Percentiles rank a stretch among this genome's conserved stretches.
Evolutionary conservation across 2,797 vertebrate genomes (phyloP).

Genomic region (Phataginus tricuspis): DNA sequence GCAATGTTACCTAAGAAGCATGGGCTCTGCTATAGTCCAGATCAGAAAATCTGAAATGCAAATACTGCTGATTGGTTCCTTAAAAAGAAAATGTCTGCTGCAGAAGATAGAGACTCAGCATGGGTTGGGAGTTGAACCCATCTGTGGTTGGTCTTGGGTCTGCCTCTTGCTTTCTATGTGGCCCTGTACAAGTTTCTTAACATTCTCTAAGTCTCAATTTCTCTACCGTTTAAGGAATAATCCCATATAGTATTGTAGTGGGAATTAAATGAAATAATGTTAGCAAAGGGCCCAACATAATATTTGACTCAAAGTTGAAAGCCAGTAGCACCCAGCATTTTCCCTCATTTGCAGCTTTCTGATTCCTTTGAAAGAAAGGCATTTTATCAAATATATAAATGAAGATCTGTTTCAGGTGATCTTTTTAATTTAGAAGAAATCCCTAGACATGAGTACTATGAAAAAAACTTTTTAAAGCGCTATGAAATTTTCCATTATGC

Average conservation of each 20-base stretch:
- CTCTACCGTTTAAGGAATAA: slow-evolving; percentile 19
- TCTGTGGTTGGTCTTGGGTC: neutral
- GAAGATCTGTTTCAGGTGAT: slow-evolving; percentile 4
- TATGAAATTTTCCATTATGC: neutral
- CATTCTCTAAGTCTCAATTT: neutral
- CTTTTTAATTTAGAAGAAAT: slow-evolving; percentile 51
- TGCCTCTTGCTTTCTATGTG: slow-evolving; percentile 25
- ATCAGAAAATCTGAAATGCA: slow-evolving; percentile 6
- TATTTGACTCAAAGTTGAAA: slow-evolving; percentile 1
- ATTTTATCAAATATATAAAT: neutral
- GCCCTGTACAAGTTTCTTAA: neutral
- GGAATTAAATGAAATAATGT: neutral
- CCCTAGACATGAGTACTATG: neutral
- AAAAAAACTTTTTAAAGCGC: neutral
- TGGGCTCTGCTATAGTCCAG: neutral
- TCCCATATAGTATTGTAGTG: neutral
- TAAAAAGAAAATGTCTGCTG: neutral
- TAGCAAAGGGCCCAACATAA: neutral
- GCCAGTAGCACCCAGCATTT: neutral
- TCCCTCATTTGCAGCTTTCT: slow-evolving; percentile 43
- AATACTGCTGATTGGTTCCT: neutral
- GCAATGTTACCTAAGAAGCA: neutral
- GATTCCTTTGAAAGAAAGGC: slow-evolving; percentile 12
- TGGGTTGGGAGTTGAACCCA: neutral
- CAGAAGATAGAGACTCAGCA: neutral